phyloP scores from a whole-genome alignment of 2,797 vertebrate species.

The Molothrus ater region DNA sequence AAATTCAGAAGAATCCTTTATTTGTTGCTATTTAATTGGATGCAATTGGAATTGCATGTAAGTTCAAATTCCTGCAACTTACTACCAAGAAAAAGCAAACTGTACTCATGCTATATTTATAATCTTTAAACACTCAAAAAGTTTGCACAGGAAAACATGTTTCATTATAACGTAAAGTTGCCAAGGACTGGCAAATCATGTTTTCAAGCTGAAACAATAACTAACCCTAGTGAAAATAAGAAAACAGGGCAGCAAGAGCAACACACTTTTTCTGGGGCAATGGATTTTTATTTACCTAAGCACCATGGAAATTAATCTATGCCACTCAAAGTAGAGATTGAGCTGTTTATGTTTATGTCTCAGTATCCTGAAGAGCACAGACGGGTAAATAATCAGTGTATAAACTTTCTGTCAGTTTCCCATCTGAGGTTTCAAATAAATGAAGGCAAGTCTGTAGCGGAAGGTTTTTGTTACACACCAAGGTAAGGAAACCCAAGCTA shows the following conservation, averaged over 20 bases:
- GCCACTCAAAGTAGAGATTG: not conserved
- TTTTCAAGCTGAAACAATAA: not conserved
- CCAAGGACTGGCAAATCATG: not conserved
- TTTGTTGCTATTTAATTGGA: not conserved
- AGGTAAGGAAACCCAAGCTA: not conserved
- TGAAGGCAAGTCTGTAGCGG: not conserved
- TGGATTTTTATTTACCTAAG: not conserved
- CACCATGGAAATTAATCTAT: conserved; percentile 1
- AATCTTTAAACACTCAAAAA: not conserved
- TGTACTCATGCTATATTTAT: not conserved
- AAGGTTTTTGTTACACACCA: not conserved
- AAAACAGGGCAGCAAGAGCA: not conserved
- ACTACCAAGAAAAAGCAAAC: not conserved
- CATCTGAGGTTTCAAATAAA: not conserved
- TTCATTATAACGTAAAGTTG: not conserved
- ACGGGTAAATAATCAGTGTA: not conserved
- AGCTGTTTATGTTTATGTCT: not conserved
- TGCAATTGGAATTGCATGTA: not conserved
- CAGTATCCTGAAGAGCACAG: not conserved
- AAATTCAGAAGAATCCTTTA: not conserved
- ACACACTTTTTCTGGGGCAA: not conserved
- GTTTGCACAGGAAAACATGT: not conserved
- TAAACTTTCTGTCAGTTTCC: not conserved
- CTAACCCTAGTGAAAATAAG: not conserved
- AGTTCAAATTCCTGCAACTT: not conserved